phyloP scores from a whole-genome alignment of 2,888 invertebrate genomes.

The Rhodophaea formosa region DNA sequence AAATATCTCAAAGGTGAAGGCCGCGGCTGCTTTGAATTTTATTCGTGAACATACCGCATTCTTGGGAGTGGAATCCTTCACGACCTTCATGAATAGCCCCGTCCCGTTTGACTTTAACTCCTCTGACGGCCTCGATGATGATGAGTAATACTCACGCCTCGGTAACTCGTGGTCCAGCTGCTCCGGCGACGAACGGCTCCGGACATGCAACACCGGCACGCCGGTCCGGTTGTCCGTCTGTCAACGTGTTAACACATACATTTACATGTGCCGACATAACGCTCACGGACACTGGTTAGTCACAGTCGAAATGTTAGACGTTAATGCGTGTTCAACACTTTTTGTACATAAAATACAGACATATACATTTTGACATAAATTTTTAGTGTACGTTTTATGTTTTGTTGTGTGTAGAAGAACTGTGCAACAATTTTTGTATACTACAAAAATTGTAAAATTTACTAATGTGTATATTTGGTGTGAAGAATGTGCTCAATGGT shows the following conservation, averaged over 20 bases:
- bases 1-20: neutral
- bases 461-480: no score
- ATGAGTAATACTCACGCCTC: slow-evolving; percentile 60
- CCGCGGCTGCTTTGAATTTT: neutral
- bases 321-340: slow-evolving; percentile 4
- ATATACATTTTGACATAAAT: neutral
- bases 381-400: neutral
- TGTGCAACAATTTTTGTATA: no score
- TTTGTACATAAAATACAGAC: slow-evolving; percentile 4
- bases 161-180: slow-evolving; percentile 63
- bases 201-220: slow-evolving; percentile 62
- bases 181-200: slow-evolving; percentile 75
- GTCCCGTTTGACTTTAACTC: no score
- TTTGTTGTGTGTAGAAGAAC: no score
- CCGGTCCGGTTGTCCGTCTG: slow-evolving; percentile 65
- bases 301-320: slow-evolving; percentile 35
- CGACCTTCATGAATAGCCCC: no score
- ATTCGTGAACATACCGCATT: neutral
- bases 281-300: slow-evolving; percentile 33
- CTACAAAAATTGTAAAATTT: no score
- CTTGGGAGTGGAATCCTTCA: neutral
- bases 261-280: neutral
- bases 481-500: no score
- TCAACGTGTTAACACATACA: slow-evolving; percentile 9
- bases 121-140: no score